These are phyloP conservation scores for Antennarius maculatus DNA, from an alignment of 2,797 vertebrate species.

Conservation along the genomic window DNA sequence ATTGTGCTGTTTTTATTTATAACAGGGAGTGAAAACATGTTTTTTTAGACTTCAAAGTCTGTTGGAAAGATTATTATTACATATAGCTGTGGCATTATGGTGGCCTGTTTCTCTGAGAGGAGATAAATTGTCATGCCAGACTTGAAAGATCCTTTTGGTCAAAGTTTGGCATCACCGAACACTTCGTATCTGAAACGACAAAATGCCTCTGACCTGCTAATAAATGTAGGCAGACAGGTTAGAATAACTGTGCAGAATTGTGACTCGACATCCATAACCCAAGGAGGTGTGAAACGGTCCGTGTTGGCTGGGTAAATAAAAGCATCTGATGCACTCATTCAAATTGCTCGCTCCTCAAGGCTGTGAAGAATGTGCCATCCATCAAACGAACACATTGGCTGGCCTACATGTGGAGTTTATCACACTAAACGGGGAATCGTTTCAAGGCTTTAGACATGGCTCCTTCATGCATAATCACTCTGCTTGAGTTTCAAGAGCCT, in stretches of 20 bases:
- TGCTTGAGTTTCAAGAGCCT: slow-evolving; percentile 35
- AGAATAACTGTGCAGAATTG: background rate
- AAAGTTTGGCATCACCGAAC: background rate
- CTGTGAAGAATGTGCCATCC: slow-evolving; percentile 26
- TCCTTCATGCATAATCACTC: slow-evolving; percentile 22
- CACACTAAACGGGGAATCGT: slow-evolving; percentile 11
- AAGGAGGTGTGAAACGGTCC: background rate
- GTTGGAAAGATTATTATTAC: no score
- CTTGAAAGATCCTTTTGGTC: background rate
- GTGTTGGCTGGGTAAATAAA: background rate
- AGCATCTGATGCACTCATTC: background rate
- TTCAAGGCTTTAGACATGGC: slow-evolving; percentile 26
- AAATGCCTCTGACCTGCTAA: background rate
- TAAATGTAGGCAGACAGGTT: background rate
- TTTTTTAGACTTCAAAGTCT: no score
- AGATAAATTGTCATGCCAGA: no score
- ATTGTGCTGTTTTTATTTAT: no score
- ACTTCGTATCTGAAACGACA: background rate
- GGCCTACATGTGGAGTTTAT: slow-evolving; percentile 10
- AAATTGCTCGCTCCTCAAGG: slow-evolving; percentile 10
- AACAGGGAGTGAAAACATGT: no score
- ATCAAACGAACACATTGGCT: slow-evolving; percentile 19
- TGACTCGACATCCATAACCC: background rate
- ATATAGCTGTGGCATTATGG: no score
- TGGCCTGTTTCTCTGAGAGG: no score